A percentile compares a stretch with the other conserved stretches of the same genome.
phyloP scores from a whole-genome alignment of 2,113 vertebrate species.

The Thomomys bottae region DNA sequence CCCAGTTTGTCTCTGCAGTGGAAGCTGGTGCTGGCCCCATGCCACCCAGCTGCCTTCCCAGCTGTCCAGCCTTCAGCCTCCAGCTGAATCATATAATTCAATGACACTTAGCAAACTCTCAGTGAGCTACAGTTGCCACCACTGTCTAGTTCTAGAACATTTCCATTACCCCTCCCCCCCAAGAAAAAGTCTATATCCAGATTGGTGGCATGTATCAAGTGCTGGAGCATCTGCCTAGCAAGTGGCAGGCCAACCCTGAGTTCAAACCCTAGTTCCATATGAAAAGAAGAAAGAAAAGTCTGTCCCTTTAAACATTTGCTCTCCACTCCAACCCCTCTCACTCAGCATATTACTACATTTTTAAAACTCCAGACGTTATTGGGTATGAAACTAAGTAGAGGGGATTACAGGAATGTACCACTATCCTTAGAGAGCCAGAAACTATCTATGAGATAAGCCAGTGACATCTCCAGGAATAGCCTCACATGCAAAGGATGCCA shows the following conservation, averaged over 20 bases:
- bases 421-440: not conserved
- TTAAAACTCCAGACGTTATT: not conserved
- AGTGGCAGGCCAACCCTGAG: too few species aligned
- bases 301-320: too few species aligned
- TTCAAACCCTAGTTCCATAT: too few species aligned
- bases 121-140: rapidly evolving
- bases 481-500: not conserved
- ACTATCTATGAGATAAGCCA: not conserved
- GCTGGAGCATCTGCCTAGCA: too few species aligned
- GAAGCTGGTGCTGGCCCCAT: rapidly evolving
- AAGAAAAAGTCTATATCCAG: not conserved
- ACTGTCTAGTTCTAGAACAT: not conserved
- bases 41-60: rapidly evolving
- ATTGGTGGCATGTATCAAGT: too few species aligned
- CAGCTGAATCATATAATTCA: too few species aligned
- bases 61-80: not conserved
- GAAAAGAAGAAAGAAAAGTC: not conserved
- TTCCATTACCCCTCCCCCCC: not conserved
- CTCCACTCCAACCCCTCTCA: not conserved
- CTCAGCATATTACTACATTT: not conserved
- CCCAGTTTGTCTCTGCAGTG: not conserved
- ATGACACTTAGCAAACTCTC: too few species aligned
- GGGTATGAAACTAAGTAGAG: too few species aligned
- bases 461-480: not conserved
- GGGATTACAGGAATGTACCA: not conserved